Base-by-base conservation (phyloP, 92 coral and sea anemone genomes). In the Palythoa caribaeorum region DNA sequence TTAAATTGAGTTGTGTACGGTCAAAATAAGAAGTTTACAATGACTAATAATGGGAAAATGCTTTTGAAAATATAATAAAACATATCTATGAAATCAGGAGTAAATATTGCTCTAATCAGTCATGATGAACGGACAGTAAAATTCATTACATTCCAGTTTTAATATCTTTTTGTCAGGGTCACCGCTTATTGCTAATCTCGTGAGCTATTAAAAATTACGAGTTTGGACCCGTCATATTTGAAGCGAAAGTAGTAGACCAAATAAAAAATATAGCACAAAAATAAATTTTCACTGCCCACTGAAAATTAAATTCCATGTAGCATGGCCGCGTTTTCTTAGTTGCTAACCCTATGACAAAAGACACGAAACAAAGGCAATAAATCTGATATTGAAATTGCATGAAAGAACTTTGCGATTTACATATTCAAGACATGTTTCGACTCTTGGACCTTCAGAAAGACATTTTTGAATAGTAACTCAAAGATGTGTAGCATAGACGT, bases 371-470 rank as follows among this genome's bases (percentile, higher is more conserved):
- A 80, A 80, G 44, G 85, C 73, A 44, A 15, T 63, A 80, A 65
- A 65, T 8, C 86, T 81, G 86, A 65, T n/a, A 48, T 21, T 68
- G 75, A 81, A 81, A 44, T 21, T 16, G 19, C 63, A 7, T 39
- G 21, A 81, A 13, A 6, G 20, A 7, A 5, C 3, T 10, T 11
- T 12, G 16, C 3, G 39, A 81, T 40, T 60, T 20, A 70, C 20
- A 37, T 66, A 81, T 81, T 65, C 86, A 81, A 5, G 39, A 59
- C 86, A 81, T 76, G 86, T 47, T 81, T 48, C 57, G 1, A 28
- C 11, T 80, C 15, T 12, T 11, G 53, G 19, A 36, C n/a, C 2
- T 9, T 38, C 14, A 50, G 51, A 70, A 8, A 65, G 75, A 62
- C 19, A 36, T 65, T 81, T 12, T 66, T 44, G 5, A 36, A 63